phyloP scores from a whole-genome alignment of 2,888 invertebrate genomes.

The Scaptomyza caliginosa region DNA sequence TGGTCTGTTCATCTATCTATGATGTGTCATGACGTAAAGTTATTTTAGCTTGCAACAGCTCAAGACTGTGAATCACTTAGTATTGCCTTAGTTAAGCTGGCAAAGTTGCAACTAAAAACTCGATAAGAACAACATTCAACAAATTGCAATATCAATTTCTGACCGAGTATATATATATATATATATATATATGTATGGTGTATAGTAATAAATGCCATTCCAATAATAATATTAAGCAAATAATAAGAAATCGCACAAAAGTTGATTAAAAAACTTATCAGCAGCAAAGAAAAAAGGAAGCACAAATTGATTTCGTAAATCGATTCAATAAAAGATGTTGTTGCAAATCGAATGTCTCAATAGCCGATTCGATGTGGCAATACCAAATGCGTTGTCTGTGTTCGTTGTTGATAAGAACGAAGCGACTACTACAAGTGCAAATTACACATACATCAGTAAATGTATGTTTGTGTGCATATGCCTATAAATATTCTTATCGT shows the following conservation, averaged over 20 bases:
- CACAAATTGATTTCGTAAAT: constrained; percentile 52
- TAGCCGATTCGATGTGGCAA: constrained; percentile 53
- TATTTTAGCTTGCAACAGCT: constrained; percentile 28
- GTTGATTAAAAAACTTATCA: constrained; percentile 37
- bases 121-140: constrained; percentile 36
- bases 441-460: background rate
- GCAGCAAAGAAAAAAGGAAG: constrained; percentile 24
- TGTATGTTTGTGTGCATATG: constrained; percentile 2
- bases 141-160: constrained; percentile 47
- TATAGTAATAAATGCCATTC: constrained; percentile 30
- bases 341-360: constrained; percentile 65
- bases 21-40: background rate
- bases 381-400: constrained; percentile 45
- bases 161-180: constrained; percentile 9
- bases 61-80: constrained; percentile 31
- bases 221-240: constrained; percentile 36
- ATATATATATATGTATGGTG: background rate
- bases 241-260: constrained; percentile 39
- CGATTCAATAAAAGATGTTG: constrained; percentile 49
- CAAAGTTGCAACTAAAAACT: constrained; percentile 35
- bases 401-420: constrained; percentile 44
- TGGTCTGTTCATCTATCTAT: too few relatives aligned
- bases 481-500: constrained; percentile 28
- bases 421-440: constrained; percentile 1
- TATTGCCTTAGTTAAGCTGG: constrained; percentile 35